phyloP scores from a whole-genome alignment of 2,113 vertebrate species.

The Myotis davidii region DNA sequence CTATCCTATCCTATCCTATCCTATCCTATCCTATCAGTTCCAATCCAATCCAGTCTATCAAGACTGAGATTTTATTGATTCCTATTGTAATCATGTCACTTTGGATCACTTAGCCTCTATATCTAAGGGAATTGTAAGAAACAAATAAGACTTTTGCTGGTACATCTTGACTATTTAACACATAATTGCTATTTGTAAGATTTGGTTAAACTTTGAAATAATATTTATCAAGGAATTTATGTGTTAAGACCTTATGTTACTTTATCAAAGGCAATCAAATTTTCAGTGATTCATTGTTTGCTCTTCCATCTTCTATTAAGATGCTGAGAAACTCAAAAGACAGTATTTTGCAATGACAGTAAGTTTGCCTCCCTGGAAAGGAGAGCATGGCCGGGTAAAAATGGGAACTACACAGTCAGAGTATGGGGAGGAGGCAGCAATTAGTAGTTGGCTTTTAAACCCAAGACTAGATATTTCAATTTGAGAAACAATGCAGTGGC shows the following conservation, averaged over 20 bases:
- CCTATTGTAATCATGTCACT: not conserved
- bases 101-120: constrained; percentile 21
- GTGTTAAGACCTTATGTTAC: constrained; percentile 7
- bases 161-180: constrained; percentile 5
- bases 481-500: not conserved
- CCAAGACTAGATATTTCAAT: constrained; percentile 25
- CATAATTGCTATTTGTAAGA: not conserved
- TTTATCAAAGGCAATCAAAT: constrained; percentile 40
- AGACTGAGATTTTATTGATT: not conserved
- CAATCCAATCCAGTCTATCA: not conserved
- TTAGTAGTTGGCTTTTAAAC: constrained; percentile 10
- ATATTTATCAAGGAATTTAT: constrained; percentile 40
- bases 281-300: constrained; percentile 26
- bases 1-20: not conserved
- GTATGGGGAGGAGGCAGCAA: not conserved
- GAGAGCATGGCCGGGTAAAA: not conserved
- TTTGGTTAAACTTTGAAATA: constrained; percentile 21
- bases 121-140: not conserved
- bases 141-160: not conserved
- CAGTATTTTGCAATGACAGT: not conserved
- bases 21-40: not conserved
- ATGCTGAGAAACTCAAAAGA: constrained; percentile 12
- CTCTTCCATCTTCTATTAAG: constrained; percentile 25
- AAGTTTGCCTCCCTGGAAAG: not conserved
- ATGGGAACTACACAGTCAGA: not conserved